Percentiles rank a stretch among this genome's conserved stretches.
Evolutionary conservation across 2,797 vertebrate species (phyloP).

Genomic region (Artibeus lituratus): DNA sequence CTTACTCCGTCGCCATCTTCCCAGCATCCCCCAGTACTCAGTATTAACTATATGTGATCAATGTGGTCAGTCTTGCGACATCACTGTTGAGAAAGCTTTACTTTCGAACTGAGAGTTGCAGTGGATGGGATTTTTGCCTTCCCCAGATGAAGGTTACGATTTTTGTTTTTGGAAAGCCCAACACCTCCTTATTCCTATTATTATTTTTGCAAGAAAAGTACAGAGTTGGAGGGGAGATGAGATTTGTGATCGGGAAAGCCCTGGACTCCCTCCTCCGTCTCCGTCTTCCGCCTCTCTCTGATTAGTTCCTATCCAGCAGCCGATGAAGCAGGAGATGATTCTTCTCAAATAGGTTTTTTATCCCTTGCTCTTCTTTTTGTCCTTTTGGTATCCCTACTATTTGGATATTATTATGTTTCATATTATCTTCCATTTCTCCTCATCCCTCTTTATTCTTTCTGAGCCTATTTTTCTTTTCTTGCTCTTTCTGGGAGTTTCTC

Average conservation of each 20-base stretch:
- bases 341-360: too few relatives aligned
- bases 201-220: constrained; percentile 71
- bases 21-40: too few relatives aligned
- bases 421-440: too few relatives aligned
- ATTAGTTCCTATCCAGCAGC: constrained; percentile 93
- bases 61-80: constrained; percentile 85
- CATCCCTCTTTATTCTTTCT: too few relatives aligned
- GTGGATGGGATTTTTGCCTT: constrained; percentile 56
- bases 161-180: constrained; percentile 41
- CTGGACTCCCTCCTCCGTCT: constrained; percentile 67
- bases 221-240: constrained; percentile 70
- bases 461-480: too few relatives aligned
- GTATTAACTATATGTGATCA: too few relatives aligned
- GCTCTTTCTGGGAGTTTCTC: too few relatives aligned
- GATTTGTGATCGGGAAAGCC: constrained; percentile 51
- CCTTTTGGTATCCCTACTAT: too few relatives aligned
- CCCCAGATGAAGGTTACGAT: constrained; percentile 58
- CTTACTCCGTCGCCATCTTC: too few relatives aligned
- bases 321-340: constrained; percentile 91
- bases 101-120: constrained; percentile 72
- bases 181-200: constrained; percentile 64
- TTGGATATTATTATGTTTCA: too few relatives aligned
- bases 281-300: constrained; percentile 79
- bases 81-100: constrained; percentile 82
- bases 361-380: too few relatives aligned